These are phyloP conservation scores for Drosophila miranda DNA, from an alignment of 1,140 invertebrate species.

Conservation along the genomic window DNA sequence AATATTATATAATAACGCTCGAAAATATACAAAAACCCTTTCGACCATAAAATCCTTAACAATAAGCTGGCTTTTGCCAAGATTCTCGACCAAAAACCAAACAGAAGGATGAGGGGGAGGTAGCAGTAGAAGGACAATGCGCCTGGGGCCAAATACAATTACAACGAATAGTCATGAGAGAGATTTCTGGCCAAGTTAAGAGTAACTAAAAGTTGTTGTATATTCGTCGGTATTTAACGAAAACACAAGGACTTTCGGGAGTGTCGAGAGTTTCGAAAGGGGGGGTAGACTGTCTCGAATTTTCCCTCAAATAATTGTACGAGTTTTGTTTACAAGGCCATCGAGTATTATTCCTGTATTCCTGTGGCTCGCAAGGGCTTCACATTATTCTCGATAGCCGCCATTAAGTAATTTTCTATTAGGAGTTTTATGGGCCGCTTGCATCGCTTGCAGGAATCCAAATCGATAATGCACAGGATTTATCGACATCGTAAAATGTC, in stretches of 20 bases:
- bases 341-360: no score
- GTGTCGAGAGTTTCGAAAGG: no score
- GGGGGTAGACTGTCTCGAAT: no score
- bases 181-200: conserved; percentile 20
- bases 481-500: conserved; percentile 38
- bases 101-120: conserved; percentile 7
- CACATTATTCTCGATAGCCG: no score
- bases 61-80: conserved; percentile 10
- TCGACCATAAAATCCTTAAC: conserved; percentile 5
- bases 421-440: no score
- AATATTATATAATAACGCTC: neutral
- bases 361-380: no score
- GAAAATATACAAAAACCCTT: conserved; percentile 16
- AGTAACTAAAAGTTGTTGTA: conserved; percentile 1
- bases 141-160: conserved; percentile 24
- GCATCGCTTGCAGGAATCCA: no score
- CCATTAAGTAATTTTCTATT: no score
- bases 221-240: no score
- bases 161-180: conserved; percentile 17
- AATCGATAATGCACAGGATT: conserved; percentile 22
- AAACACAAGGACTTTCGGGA: no score
- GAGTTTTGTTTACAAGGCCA: no score
- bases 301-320: no score
- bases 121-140: conserved; percentile 10
- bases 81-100: conserved; percentile 13